Percentiles rank a stretch among this genome's conserved stretches.
These are phyloP conservation scores for Drosophila melanogaster DNA, from an alignment of 1,140 invertebrate species.

Conservation along the genomic window DNA sequence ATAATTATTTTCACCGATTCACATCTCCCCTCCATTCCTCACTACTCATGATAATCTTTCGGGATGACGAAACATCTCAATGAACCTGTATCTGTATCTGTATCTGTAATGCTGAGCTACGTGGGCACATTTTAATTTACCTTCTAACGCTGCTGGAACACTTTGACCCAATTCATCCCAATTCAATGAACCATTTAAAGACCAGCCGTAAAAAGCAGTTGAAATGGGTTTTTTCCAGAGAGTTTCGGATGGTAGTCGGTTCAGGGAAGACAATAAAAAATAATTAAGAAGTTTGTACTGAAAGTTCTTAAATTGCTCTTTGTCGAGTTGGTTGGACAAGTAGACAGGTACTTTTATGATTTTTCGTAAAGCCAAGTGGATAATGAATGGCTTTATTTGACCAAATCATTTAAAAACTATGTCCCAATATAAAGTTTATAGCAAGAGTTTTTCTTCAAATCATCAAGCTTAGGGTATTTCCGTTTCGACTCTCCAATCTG, in stretches of 20 bases:
- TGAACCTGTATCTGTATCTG: slow-evolving; percentile 46
- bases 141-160: slow-evolving; percentile 58
- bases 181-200: slow-evolving; percentile 63
- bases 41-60: slow-evolving; percentile 8
- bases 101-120: slow-evolving; percentile 30
- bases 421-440: no score
- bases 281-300: slow-evolving; percentile 66
- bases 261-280: slow-evolving; percentile 73
- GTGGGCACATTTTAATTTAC: slow-evolving; percentile 55
- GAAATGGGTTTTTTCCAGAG: slow-evolving; percentile 38
- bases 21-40: slow-evolving; percentile 9
- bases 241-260: slow-evolving; percentile 63
- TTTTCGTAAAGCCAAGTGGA: no score
- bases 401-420: no score
- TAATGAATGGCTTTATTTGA: no score
- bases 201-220: slow-evolving; percentile 48
- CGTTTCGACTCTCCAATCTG: slow-evolving; percentile 1
- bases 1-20: slow-evolving; percentile 41
- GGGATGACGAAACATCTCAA: slow-evolving; percentile 46
- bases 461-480: slow-evolving; percentile 7
- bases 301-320: slow-evolving; percentile 23
- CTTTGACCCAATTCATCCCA: slow-evolving; percentile 70
- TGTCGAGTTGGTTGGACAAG: neutral
- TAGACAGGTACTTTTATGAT: neutral
- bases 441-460: no score